Base-by-base conservation (phyloP, 2,797 vertebrate genomes). In the Okamejei kenojei region DNA sequence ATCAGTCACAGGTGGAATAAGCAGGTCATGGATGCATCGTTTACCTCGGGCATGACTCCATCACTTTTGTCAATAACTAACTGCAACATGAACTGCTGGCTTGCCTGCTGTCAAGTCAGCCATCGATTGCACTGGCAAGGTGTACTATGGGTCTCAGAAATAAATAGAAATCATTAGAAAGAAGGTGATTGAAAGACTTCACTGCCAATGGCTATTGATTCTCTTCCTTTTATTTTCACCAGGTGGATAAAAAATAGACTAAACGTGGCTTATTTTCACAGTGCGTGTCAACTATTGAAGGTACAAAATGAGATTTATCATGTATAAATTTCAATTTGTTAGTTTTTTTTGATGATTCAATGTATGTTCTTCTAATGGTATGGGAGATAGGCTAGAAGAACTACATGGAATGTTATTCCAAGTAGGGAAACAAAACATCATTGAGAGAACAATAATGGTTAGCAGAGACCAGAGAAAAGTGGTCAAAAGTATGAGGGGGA, bases 21-120 rank as follows among this genome's bases (percentile, higher is more conserved):
- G 17, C n/a, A 19, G 84, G 84, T 88, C 84, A 88, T 58, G n/a
- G 58, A 86, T 86, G 58, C 29, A 32, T 68, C n/a, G 32, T 88
- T 68, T 68, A 88, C 2, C 61, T 68, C 15, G 63, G 84, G 84
- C 84, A 68, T 15, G 61, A 88, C n/a, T 88, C 68, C 84, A 68
- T 35, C 17, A 19, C 63, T 68, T 84, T 68, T 35, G 61, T 68
- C 84, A 86, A n/a, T 88, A n/a, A 32, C 84, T 88, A 68, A 68
- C 63, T 88, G 63, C 9, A 45, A 32, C 61, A 35, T 2, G n/a
- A 88, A 68, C 84, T 32, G 61, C 61, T 88, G 63, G 63, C 15
- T 88, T 88, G 61, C 63, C 7, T 9, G 21, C 61, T 68, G 65
- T 68, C 13, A 15, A 32, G 82, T n/a, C 11, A 65, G 61, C 58